Conservation (phyloP, 2,113 vertebrate species). For the Hiodon tergisus region DNA sequence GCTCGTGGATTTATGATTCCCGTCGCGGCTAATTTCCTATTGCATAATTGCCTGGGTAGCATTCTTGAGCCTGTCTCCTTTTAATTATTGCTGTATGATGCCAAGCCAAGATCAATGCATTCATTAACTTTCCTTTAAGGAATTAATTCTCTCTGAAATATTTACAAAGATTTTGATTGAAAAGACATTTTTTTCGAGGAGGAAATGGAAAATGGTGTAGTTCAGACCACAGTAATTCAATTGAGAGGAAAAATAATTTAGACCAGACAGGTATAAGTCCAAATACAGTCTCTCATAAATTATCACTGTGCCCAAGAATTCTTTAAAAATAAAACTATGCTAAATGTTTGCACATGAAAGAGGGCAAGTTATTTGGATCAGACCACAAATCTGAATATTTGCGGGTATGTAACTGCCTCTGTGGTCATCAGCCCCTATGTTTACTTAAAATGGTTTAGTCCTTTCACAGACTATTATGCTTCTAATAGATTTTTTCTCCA, state of each 20-base stretch:
- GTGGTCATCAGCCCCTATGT: constrained; percentile 55
- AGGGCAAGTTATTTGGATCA: constrained; percentile 41
- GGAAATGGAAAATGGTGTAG: constrained; percentile 53
- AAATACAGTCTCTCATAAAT: constrained; percentile 45
- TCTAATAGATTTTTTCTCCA: constrained; percentile 51
- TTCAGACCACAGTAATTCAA: constrained; percentile 54
- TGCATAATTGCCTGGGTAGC: background rate
- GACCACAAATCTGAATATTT: constrained; percentile 61
- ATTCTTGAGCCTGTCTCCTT: background rate
- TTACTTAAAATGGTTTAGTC: constrained; percentile 49
- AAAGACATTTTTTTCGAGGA: constrained; percentile 39
- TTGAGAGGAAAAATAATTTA: constrained; percentile 20
- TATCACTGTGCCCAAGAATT: constrained; percentile 40
- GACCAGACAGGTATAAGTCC: constrained; percentile 43
- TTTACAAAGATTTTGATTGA: constrained; percentile 32
- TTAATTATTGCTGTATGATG: background rate
- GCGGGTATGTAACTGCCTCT: constrained; percentile 50
- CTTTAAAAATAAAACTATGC: constrained; percentile 44
- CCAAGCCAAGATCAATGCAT: background rate
- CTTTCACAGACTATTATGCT: constrained; percentile 51
- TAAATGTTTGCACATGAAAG: constrained; percentile 51
- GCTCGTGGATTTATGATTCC: background rate
- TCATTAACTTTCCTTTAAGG: constrained; percentile 42
- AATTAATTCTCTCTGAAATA: constrained; percentile 21
- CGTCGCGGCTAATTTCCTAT: background rate